Base-by-base conservation (phyloP, 2,888 invertebrate genomes). In the Incurvaria masculella region DNA sequence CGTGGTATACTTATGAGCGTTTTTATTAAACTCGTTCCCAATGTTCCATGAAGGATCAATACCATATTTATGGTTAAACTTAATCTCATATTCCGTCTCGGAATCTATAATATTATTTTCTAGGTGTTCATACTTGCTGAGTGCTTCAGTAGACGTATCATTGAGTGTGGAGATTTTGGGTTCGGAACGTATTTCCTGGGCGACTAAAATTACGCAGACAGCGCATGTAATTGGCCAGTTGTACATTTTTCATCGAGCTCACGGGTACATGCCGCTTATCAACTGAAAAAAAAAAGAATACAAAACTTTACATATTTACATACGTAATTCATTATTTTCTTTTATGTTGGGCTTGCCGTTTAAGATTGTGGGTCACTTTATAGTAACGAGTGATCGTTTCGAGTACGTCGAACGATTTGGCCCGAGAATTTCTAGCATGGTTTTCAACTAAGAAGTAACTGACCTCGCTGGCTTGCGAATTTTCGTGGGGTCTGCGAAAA, bases 81-180 rank as follows among this genome's bases (percentile, higher is more conserved):
- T 74, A 2, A 69, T 56, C 2, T 68, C 61, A 49, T 66, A 71
- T 48, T 71, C 69, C 52, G 72, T 72, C 39, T 75, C 75, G 14
- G 76, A 74, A 49, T 78, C 75, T 48, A 76, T 69, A 23, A 78
- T 70, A 45, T 69, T 73, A 40, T 72, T 74, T 42, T 75, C 72
- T 19, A 63, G 54, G 40, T 66, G 60, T 8, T 70, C 64, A 26
- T 69, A 65, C 21, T 55, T n/a, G n/a, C n/a, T n/a, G n/a, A n/a
- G 51, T 45, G 56, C 51, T 26, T 56, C 55, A 27, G 57, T 58
- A 8, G n/a, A n/a, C n/a, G n/a, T n/a, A n/a, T n/a, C n/a, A n/a
- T n/a, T n/a, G n/a, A n/a, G n/a, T n/a, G n/a, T n/a, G n/a, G n/a
- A n/a, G n/a, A n/a, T n/a, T n/a, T n/a, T n/a, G n/a, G n/a, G n/a